Base-by-base conservation (phyloP, 2,113 vertebrate genomes). In the Misgurnus mizolepis region DNA sequence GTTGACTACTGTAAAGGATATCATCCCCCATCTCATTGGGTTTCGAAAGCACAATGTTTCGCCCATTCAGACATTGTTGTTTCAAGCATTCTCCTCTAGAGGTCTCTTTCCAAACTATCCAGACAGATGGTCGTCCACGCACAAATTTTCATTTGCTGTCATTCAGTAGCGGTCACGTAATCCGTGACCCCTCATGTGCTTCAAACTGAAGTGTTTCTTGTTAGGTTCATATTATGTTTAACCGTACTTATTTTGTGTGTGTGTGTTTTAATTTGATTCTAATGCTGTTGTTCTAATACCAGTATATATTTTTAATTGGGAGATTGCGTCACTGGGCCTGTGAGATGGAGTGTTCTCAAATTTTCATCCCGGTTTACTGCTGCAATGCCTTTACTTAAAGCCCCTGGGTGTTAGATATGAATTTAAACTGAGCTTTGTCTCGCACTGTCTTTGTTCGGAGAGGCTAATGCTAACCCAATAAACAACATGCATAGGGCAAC, bases 41-140 rank as follows among this genome's bases (percentile, higher is more conserved):
- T 72, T 72, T 72, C 17, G 4, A 7, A 56, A 72, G 40, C 8
- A 56, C 11, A 10, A 11, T 14, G 6, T 61, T 64, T 39, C 6
- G 56, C 15, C 78, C 68, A 81, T 78, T 84, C 10, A 60, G 40
- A 53, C 64, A 41, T 70, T 61, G 22, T 22, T n/a, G 7, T 80
- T 85, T 85, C 82, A 86, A 86, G 84, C 82, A 87, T 86, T 88
- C 85, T 84, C 85, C 85, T 83, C 82, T 70, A 65, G 78, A 77
- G 73, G 80, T 78, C 82, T 76, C 67, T 68, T 56, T 73, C 49
- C 67, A 58, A 79, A 34, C 66, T 79, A 81, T 81, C 27, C 74
- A 39, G 12, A n/a, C 17, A 62, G 72, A 43, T 62, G 49, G 76
- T 61, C 50, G 49, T 72, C 82, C 34, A 53, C 67, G 15, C 82